Evolutionary conservation across 2,113 vertebrate species (phyloP).

Genomic region (Amphilophus citrinellus): DNA sequence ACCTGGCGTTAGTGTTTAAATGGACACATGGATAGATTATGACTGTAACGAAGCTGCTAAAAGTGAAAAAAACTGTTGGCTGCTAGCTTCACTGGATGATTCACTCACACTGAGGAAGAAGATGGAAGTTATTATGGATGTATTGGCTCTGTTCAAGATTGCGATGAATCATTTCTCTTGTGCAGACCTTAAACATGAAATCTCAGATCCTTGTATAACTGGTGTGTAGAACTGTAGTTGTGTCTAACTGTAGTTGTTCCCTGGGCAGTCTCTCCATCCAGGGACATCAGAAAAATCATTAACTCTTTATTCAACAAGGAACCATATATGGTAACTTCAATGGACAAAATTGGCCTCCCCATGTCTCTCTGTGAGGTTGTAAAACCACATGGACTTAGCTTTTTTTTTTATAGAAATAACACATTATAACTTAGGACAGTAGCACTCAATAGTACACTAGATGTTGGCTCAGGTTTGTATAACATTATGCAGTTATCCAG

Average conservation of each 20-base stretch:
- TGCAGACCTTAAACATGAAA: neutral
- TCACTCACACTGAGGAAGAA: constrained; percentile 6
- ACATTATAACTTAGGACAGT: neutral
- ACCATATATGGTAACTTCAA: neutral
- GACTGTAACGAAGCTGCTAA: neutral
- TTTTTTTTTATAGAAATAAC: too few relatives aligned
- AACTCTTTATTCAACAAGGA: neutral
- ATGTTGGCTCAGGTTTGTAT: neutral
- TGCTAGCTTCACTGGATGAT: neutral
- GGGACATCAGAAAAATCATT: neutral
- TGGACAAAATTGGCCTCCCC: neutral
- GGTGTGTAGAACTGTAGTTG: too few relatives aligned
- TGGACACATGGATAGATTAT: neutral
- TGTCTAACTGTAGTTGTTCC: neutral
- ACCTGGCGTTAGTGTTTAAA: neutral
- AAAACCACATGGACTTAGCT: neutral
- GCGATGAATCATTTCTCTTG: constrained; percentile 6
- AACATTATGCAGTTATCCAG: neutral
- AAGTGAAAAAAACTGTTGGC: neutral
- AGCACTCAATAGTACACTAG: neutral
- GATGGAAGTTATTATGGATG: constrained; percentile 8
- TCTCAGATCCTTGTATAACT: neutral
- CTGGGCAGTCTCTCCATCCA: neutral
- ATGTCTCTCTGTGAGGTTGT: neutral
- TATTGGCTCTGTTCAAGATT: neutral